phyloP scores from a whole-genome alignment of 2,888 invertebrate species.

The Drepana falcataria region DNA sequence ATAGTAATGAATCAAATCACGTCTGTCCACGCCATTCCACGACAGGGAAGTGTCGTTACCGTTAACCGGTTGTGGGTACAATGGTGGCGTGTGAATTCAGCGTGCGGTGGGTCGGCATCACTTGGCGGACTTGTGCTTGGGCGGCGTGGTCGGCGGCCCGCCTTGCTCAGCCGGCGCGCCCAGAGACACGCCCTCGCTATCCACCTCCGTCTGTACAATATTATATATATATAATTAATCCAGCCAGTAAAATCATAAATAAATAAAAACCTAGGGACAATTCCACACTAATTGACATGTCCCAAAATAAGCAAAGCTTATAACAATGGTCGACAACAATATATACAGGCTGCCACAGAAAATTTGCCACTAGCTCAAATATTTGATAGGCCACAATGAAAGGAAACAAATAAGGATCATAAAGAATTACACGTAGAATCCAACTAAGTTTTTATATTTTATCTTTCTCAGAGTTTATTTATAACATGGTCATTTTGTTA shows the following conservation, averaged over 20 bases:
- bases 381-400: no score
- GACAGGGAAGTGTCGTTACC: not conserved
- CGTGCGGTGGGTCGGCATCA: slow-evolving; percentile 37
- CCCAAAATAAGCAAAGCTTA: no score
- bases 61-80: no score
- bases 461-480: no score
- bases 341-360: no score
- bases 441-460: no score
- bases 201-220: slow-evolving; percentile 61
- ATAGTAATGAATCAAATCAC: not conserved
- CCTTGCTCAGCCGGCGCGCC: slow-evolving; percentile 72
- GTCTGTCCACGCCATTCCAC: not conserved
- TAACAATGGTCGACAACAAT: no score
- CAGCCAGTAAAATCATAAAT: not conserved
- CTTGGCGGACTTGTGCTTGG: slow-evolving; percentile 69
- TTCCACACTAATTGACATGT: no score
- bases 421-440: no score
- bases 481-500: no score
- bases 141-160: slow-evolving; percentile 68
- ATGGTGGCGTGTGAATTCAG: not conserved
- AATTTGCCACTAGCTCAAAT: no score
- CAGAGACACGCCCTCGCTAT: slow-evolving; percentile 72
- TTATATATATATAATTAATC: not conserved
- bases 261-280: not conserved
- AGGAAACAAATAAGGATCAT: no score